Evolutionary conservation across 2,113 vertebrate species (phyloP), one percentile per base, ranked within the genome.

Genomic region (Mormyrus lacerda): DNA sequence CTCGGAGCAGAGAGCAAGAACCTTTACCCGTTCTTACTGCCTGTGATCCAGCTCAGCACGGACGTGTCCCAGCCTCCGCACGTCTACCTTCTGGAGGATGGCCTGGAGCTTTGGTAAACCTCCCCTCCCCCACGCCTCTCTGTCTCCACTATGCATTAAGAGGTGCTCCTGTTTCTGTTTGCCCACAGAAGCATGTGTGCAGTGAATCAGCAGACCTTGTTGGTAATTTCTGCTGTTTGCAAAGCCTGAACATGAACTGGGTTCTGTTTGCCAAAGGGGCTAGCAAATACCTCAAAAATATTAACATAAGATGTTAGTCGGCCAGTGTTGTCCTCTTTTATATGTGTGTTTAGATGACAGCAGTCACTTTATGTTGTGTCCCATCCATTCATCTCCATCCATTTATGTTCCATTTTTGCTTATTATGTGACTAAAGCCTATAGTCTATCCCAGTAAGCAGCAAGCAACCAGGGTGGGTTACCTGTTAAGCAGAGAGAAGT

Each of bases 51-150:
- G 69, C 96, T 99, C 92, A 99, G 98, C 95, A 99, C 98, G 10
- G 98, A 99, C 92, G 97, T 99, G 91, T 97, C 96, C 11, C 97
- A 99, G 92, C 98, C 98, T n/a, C 98, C 98, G 19, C 98, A 99
- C 91, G 97, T 99, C 53, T 99, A 99, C 94, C 96, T 99, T 93
- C 95, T 99, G 91, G 98, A 99, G 95, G 98, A 99, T 89, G 98
- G 98, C 93, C 96, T 99, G 93, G 98, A 99, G 92, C 96, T 99
- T 91, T 99, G 98, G 98, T 99, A 97, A 91, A 95, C 61, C 47
- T 1, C 7, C 21, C n/a, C 87, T 2, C 35, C n/a, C n/a, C 31
- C 83, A 85, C 5, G 5, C 45, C 42, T 21, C 21, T 51, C 47
- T 50, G 44, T 47, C 21, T 84, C 17, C 44, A 6, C 39, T n/a